phyloP scores from a whole-genome alignment of 1,140 invertebrate genomes.

The Lucilia sericata region DNA sequence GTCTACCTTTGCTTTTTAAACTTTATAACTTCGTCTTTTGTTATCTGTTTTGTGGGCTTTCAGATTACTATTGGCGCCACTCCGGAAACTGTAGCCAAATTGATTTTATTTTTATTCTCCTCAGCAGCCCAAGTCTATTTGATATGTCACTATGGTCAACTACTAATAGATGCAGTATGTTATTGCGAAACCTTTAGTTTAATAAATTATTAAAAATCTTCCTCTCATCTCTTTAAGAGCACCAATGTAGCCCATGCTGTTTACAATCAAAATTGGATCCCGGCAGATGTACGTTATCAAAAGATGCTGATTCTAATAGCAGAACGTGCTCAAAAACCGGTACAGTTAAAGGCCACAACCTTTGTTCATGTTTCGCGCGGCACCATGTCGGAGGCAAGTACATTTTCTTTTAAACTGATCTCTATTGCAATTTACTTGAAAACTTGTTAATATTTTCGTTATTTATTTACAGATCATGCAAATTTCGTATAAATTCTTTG shows the following conservation, averaged over 20 bases:
- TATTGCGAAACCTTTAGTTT: neutral
- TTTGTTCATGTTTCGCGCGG: conserved; percentile 54
- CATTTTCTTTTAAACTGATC: too few species aligned
- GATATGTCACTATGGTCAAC: conserved; percentile 58
- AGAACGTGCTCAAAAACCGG: conserved; percentile 52
- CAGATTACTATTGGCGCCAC: conserved; percentile 58
- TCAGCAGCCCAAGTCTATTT: conserved; percentile 56
- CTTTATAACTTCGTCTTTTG: conserved; percentile 60
- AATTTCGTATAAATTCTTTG: conserved; percentile 49
- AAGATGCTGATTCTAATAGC: conserved; percentile 54
- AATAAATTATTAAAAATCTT: too few species aligned
- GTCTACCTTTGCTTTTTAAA: conserved; percentile 56
- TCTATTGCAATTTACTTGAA: too few species aligned
- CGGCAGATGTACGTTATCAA: conserved; percentile 50
- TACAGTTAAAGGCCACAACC: conserved; percentile 52
- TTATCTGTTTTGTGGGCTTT: conserved; percentile 62
- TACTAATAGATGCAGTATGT: conserved; percentile 57
- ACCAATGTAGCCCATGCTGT: conserved; percentile 48
- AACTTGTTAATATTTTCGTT: neutral
- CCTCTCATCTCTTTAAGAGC: conserved; percentile 48
- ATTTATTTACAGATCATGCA: conserved; percentile 46
- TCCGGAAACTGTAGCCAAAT: conserved; percentile 54
- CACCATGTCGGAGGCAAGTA: conserved; percentile 52
- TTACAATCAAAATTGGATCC: conserved; percentile 53
- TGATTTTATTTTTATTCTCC: conserved; percentile 54